Evolutionary conservation across 2,113 vertebrate species (phyloP), one percentile per base, ranked within the genome.

Genomic region (Cottus gobio): DNA sequence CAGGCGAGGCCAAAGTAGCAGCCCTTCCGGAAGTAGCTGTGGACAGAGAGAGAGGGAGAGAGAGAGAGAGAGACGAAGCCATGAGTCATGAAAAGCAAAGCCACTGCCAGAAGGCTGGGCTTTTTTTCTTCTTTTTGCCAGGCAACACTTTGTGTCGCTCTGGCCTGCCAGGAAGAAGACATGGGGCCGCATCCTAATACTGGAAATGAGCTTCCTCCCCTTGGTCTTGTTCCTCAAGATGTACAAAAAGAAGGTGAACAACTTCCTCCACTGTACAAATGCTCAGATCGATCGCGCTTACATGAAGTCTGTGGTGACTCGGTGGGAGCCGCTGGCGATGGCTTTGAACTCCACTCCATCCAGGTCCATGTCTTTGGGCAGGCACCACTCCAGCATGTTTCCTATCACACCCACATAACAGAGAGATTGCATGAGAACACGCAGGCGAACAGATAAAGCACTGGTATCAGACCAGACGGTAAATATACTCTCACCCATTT

Each of bases 291-390:
- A 54, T 26, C 4, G 11, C 24, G 24, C 97, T 97, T 86, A 98
- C 97, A 99, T 97, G 91, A 99, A 98, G 92, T 99, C 97, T 8
- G 96, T 97, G 88, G 97, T 96, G 78, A 99, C 95, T 90, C 96
- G 93, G 84, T 99, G 97, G 71, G 97, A 98, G 46, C 97, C 97
- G 0, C 97, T 99, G 89, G 97, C 97, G 92, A 99, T 99, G 52
- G 97, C 98, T 89, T 99, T 99, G 91, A 99, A 99, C 90, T 98
- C 97, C 44, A 99, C 96, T 0, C 97, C 97, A 72, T 98, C 97
- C 71, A 99, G 94, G 87, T 98, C 96, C 80, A 98, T 95, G 82
- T 98, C 97, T 87, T 97, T 96, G 69, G 97, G 97, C 83, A 98
- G 93, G 91, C 97, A 98, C 97, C 97, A 99, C 85, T 98, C 97